Evolutionary conservation across 2,797 vertebrate species (phyloP).

Genomic region (Pipistrellus kuhlii): DNA sequence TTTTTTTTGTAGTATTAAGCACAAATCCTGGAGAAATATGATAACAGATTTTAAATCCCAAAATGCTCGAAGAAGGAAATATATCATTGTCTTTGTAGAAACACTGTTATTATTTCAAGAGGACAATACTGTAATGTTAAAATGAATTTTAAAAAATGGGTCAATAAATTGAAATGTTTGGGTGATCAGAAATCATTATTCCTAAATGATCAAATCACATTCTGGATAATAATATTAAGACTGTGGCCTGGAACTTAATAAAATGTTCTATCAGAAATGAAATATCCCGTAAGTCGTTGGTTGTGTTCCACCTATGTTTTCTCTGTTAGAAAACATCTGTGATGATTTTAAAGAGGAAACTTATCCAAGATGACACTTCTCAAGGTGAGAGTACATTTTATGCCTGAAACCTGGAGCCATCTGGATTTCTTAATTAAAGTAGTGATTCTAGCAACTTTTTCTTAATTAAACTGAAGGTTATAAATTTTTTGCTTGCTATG

Average conservation of each 20-base stretch:
- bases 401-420: conserved; percentile 56
- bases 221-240: background rate
- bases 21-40: conserved; percentile 8
- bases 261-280: background rate
- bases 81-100: background rate
- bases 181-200: background rate
- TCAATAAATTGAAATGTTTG: background rate
- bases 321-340: conserved; percentile 56
- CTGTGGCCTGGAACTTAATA: background rate
- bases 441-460: conserved; percentile 52
- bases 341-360: conserved; percentile 44
- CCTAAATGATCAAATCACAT: conserved; percentile 26
- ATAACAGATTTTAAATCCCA: background rate
- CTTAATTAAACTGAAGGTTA: conserved; percentile 61
- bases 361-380: conserved; percentile 48
- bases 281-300: background rate
- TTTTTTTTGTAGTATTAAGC: background rate
- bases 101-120: background rate
- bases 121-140: background rate
- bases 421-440: conserved; percentile 70
- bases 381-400: conserved; percentile 46
- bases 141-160: background rate
- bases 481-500: background rate
- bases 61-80: background rate
- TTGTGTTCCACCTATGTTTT: background rate